Evolutionary conservation across 2,113 vertebrate species (phyloP).

Genomic region (Desmodus rotundus): DNA sequence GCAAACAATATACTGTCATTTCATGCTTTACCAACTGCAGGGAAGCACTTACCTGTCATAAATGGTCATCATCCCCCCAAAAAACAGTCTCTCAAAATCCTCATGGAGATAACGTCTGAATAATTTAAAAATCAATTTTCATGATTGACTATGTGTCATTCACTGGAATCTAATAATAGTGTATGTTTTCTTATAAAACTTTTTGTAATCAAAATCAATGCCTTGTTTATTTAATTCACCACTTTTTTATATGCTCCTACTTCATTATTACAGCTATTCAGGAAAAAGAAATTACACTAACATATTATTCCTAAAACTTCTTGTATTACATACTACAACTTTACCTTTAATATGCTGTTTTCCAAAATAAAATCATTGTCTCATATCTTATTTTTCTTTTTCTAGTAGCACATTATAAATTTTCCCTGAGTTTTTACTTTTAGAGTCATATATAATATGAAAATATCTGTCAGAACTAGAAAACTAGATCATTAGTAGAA

Average conservation of each 20-base stretch:
- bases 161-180: background rate
- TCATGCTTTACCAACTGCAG: background rate
- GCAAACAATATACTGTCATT: background rate
- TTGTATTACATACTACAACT: background rate
- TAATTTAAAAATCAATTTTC: background rate
- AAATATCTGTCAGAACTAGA: background rate
- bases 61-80: background rate
- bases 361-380: background rate
- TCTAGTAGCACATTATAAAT: background rate
- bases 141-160: background rate
- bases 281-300: background rate
- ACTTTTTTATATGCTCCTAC: background rate
- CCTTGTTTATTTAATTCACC: background rate
- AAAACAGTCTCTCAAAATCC: background rate
- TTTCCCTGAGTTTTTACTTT: background rate
- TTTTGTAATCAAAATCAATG: background rate
- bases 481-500: background rate
- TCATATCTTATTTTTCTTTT: background rate
- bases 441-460: background rate
- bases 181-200: background rate
- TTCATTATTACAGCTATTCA: background rate
- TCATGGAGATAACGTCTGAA: background rate
- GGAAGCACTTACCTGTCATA: background rate
- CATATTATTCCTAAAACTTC: background rate
- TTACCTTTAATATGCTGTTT: background rate